Base-by-base conservation (phyloP, 1,140 invertebrate species). In the Spodoptera litura region DNA sequence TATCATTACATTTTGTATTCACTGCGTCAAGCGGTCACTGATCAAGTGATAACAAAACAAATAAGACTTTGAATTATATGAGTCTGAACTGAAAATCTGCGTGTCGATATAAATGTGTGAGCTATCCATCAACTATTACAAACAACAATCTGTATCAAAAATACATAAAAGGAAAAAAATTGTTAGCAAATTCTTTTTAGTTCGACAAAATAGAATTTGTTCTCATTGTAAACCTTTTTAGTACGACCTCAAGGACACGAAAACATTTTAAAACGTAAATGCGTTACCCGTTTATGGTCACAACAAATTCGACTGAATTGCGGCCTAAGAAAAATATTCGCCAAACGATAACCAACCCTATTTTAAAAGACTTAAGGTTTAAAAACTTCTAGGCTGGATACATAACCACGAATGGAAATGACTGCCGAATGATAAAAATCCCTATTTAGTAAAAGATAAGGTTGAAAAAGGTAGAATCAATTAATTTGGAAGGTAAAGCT, bases 231-330 rank as follows among this genome's bases (percentile, higher is more conserved):
- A 51, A 49, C 31, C 71, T 74, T 74, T 44, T 74, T 59, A 52
- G 38, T 61, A 25, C 56, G 13, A 49, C 71, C 38, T 61, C 55
- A 61, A 74, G 44, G 55, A 27, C 71, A 74, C 38, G 52, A 61
- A 59, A 74, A 74, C 71, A 44, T 74, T 74, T 74, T 74, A 74
- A 74, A 74, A 61, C 56, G 55, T 74, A 61, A 74, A 74, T 15
- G 55, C 20, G 20, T 51, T 61, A 59, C 38, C 55, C 71, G 56
- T 74, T 74, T 74, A 74, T 61, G 71, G 71, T 59, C 71, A 61
- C 56, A 61, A 74, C 56, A 74, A 61, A 74, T 61, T 74, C 55
- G 38, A 61, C 11, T 44, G 13, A 74, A 74, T 51, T 56, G n/a
- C 49, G 25, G 11, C 4, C 4, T 4, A 20, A 31, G 53, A 27